Evolutionary conservation across 2,113 vertebrate genomes (phyloP).

Genomic region (Butastur rufipennis): DNA sequence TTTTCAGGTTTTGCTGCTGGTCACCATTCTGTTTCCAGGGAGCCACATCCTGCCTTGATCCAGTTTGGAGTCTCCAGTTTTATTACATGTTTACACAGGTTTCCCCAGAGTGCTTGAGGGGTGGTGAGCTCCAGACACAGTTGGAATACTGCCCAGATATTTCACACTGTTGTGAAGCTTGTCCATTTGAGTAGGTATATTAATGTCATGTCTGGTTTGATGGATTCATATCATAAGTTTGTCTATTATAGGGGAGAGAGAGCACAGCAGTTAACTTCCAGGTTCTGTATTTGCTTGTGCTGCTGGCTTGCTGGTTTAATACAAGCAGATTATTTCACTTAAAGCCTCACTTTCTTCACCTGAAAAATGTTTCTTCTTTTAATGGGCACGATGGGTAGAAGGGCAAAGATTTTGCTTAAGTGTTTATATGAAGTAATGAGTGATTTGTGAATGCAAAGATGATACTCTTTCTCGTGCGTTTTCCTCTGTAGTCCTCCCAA

Average conservation of each 20-base stretch:
- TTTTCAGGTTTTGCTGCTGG: constrained; percentile 35
- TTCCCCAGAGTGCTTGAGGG: constrained; percentile 59
- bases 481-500: constrained; percentile 81
- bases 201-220: constrained; percentile 59
- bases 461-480: background rate
- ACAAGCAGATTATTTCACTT: background rate
- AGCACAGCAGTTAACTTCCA: constrained; percentile 35
- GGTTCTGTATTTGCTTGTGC: constrained; percentile 37
- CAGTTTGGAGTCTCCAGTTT: constrained; percentile 57
- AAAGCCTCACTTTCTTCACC: constrained; percentile 18
- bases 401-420: background rate
- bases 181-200: constrained; percentile 55
- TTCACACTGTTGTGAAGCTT: constrained; percentile 62
- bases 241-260: background rate
- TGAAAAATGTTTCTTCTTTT: constrained; percentile 12
- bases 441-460: background rate
- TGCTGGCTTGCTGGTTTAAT: constrained; percentile 32
- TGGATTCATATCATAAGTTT: constrained; percentile 38
- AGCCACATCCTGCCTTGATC: constrained; percentile 16
- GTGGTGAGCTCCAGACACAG: constrained; percentile 54
- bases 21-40: constrained; percentile 45
- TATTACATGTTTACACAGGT: constrained; percentile 62
- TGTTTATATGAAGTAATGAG: background rate
- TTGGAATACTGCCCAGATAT: constrained; percentile 62
- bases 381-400: constrained; percentile 19